Evolutionary conservation across 2,888 invertebrate genomes (phyloP), one percentile per base, ranked within the genome.

Genomic region (Antheraea assamensis): DNA sequence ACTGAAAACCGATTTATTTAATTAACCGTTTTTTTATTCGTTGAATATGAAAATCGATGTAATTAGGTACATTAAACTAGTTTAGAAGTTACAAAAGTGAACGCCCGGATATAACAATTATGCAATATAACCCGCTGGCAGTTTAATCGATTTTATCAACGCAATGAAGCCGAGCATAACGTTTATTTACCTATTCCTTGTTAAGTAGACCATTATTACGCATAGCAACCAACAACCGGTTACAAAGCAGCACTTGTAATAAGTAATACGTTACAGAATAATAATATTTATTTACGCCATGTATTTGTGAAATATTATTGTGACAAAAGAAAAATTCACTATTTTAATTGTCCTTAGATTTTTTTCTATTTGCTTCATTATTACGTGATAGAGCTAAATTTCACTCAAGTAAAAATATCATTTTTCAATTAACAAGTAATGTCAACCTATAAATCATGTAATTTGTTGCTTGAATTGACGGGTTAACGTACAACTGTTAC

Each of bases 61-160:
- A 21, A 68, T 31, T 68, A 68, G 35, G 35, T 68, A 68, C 15
- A 68, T 68, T 35, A 30, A 49, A 71, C 71, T 71, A 64, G 71
- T 74, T 71, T 71, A 35, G 30, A n/a, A 71, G 21, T 68, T 68
- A 70, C 66, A 71, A 75, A 76, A 77, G 75, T 73, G 47, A 78
- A 76, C 76, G 75, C 71, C 73, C 72, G 74, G 74, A 75, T 76
- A 72, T 71, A 27, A 42, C 21, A 42, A 75, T 77, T 75, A 77
- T 73, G 73, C 70, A 76, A 74, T 72, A 71, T 61, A 64, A 72
- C 64, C 52, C 27, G 74, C 76, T 30, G 17, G 17, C 73, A 70
- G 75, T 70, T 78, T 70, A 72, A 76, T 76, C 72, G 74, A 75
- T 76, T 78, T 77, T 74, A 76, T 77, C 73, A 72, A 73, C 77